Evolutionary conservation across 2,113 vertebrate species (phyloP).

Genomic region (Halichoeres trimaculatus): DNA sequence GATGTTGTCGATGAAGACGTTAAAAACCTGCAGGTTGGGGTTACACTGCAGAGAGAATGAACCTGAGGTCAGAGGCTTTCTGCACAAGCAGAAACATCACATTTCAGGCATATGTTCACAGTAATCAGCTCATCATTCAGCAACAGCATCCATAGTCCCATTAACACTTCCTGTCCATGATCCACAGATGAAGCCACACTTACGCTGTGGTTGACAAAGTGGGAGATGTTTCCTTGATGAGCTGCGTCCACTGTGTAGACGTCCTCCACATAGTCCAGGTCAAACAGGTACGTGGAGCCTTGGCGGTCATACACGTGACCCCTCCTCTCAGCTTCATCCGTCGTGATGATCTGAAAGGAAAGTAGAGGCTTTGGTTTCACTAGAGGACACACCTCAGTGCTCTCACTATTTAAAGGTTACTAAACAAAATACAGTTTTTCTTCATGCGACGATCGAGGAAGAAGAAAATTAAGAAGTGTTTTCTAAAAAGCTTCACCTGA

Average conservation of each 20-base stretch:
- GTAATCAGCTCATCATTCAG: too few species aligned
- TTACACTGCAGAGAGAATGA: slow-evolving; percentile 84
- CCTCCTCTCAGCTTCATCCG: slow-evolving; percentile 91
- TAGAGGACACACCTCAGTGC: background rate
- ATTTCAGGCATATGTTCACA: background rate
- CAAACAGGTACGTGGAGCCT: slow-evolving; percentile 93
- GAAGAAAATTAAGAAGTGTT: too few species aligned
- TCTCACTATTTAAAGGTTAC: too few species aligned
- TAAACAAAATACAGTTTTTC: too few species aligned
- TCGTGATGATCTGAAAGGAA: slow-evolving; percentile 90
- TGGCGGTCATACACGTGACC: slow-evolving; percentile 91
- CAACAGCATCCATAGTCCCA: too few species aligned
- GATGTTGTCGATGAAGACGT: slow-evolving; percentile 93
- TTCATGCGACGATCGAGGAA: too few species aligned
- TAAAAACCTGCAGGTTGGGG: slow-evolving; percentile 95
- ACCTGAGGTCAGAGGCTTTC: slow-evolving; percentile 7
- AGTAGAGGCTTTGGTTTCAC: background rate
- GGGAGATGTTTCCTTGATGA: slow-evolving; percentile 92
- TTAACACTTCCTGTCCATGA: background rate
- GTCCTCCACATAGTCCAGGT: slow-evolving; percentile 95
- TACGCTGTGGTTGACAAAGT: slow-evolving; percentile 97
- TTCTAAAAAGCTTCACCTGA: too few species aligned
- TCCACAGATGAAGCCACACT: slow-evolving; percentile 60
- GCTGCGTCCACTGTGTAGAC: slow-evolving; percentile 95
- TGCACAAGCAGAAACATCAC: background rate